phyloP scores from a whole-genome alignment of 2,113 vertebrate genomes.

The Pitta sordida region DNA sequence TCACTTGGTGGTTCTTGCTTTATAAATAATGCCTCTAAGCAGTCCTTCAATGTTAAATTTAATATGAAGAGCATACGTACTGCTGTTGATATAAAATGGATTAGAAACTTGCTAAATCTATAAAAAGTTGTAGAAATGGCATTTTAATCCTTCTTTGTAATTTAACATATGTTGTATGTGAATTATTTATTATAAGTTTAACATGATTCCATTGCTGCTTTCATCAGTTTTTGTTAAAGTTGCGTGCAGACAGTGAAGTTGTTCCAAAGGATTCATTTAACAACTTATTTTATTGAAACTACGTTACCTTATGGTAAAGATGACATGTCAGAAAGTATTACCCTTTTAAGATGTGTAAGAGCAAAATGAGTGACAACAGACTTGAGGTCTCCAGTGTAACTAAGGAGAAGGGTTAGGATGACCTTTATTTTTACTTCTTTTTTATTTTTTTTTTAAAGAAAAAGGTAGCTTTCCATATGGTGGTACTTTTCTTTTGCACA shows the following conservation, averaged over 20 bases:
- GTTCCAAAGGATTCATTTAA: constrained; percentile 48
- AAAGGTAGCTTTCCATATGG: neutral
- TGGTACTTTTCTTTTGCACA: constrained; percentile 13
- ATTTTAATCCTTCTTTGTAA: constrained; percentile 68
- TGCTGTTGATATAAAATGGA: constrained; percentile 64
- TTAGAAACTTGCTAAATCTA: constrained; percentile 68
- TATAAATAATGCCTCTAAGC: constrained; percentile 71
- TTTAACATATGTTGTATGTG: constrained; percentile 72
- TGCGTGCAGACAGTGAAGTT: constrained; percentile 57
- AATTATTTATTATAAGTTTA: constrained; percentile 79
- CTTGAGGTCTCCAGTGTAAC: constrained; percentile 5
- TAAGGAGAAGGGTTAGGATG: neutral
- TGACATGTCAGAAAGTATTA: constrained; percentile 33
- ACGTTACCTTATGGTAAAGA: constrained; percentile 52
- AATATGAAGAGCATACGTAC: constrained; percentile 64
- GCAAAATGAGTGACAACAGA: constrained; percentile 25
- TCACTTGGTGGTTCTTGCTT: constrained; percentile 74
- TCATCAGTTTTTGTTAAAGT: constrained; percentile 52
- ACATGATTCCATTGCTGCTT: constrained; percentile 71
- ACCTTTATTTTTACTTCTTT: neutral
- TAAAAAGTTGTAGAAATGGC: constrained; percentile 64
- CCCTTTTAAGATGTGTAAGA: neutral
- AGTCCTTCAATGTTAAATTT: constrained; percentile 72
- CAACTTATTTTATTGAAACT: constrained; percentile 44
- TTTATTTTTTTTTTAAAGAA: neutral